Base-by-base conservation (phyloP, 1,140 invertebrate genomes). In the Cherax quadricarinatus region DNA sequence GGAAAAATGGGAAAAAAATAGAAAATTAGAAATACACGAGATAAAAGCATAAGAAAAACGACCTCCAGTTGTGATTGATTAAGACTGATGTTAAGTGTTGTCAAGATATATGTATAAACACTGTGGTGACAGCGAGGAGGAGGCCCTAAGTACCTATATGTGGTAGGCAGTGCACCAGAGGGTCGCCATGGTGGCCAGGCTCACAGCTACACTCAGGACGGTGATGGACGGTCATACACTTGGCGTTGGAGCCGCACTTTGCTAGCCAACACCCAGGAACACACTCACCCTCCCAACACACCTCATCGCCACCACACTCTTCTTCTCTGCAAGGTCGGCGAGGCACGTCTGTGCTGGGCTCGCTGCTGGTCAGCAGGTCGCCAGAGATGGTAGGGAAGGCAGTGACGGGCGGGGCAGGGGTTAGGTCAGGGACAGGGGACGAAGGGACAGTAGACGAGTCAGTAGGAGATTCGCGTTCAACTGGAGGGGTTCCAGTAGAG, bases 201-300 rank as follows among this genome's bases (percentile, higher is more conserved):
- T 97, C 96, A 95, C 98, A 99, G 62, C 94, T 95, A 94, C 98
- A 98, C 90, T 96, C 94, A 91, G 97, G 97, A 79, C 96, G 95
- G 95, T 98, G 97, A 94, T 97, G 96, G 87, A 96, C 94, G 7
- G 97, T 96, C 60, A 95, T 94, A 94, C 98, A 98, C 66, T 96
- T 93, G 4, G 98, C 97, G 94, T 98, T 98, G 12, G 96, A 97
- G 48, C 98, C 98, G 94, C 98, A 98, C n/a, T 62, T 12, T 16
- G 82, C 85, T 51, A 79, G 24, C 30, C 79, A n/a, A 66, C 93
- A 93, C 24, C 88, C 88, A 41, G 75, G 79, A 57, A 88, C 41
- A 79, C 91, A 93, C 60, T 66, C 53, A n/a, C 86, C 83, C 41
- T 57, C 66, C 48, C 62, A 41, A 73, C 93, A 93, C 78, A 93